Evolutionary conservation across 2,888 invertebrate species (phyloP).

Genomic region (Aethes cnicana): DNA sequence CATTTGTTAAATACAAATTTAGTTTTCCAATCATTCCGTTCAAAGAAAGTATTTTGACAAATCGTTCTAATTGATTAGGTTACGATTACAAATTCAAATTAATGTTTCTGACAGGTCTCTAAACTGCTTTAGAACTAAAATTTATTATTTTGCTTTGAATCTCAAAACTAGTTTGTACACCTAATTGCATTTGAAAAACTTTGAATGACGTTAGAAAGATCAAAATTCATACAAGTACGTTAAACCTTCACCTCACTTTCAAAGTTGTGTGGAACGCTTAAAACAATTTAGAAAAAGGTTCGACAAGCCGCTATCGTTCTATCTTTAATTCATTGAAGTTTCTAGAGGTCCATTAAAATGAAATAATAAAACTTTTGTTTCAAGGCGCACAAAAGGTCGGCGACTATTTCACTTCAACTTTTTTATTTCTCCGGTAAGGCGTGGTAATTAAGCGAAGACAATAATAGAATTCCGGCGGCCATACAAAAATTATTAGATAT

Average conservation of each 20-base stretch:
- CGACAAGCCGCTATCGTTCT: conserved; percentile 16
- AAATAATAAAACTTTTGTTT: conserved; percentile 34
- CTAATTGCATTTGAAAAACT: too few species aligned
- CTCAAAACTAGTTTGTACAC: too few species aligned
- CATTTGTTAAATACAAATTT: conserved; percentile 66
- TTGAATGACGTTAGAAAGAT: too few species aligned
- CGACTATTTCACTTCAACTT: conserved; percentile 49
- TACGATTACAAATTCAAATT: background rate
- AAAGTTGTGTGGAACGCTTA: background rate
- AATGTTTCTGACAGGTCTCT: too few species aligned
- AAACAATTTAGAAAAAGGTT: conserved; percentile 11
- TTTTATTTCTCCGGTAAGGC: conserved; percentile 60
- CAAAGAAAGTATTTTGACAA: background rate
- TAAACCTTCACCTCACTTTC: background rate
- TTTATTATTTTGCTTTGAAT: too few species aligned
- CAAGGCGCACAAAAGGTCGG: conserved; percentile 48
- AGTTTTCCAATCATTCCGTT: conserved; percentile 41
- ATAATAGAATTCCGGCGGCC: conserved; percentile 52
- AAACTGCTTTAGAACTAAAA: too few species aligned
- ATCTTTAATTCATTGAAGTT: conserved; percentile 26
- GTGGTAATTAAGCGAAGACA: conserved; percentile 67
- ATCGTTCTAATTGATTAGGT: background rate
- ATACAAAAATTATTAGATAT: conserved; percentile 43
- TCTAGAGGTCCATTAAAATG: conserved; percentile 26
- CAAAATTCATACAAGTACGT: background rate